Conservation (phyloP, 2,113 vertebrate genomes). For the Pseudolaguvia tuberculata region DNA sequence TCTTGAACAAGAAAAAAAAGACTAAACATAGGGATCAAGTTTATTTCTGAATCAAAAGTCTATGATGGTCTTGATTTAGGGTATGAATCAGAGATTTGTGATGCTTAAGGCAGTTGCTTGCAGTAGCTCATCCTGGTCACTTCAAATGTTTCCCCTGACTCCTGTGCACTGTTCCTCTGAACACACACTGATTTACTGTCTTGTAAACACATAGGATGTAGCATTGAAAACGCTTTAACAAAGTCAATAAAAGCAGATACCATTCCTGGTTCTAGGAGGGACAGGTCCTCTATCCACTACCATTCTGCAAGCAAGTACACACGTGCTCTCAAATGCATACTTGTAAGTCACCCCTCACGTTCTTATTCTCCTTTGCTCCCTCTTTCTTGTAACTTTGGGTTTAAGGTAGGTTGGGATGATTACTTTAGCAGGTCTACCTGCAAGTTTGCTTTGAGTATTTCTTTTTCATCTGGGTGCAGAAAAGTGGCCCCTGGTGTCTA, state of each 20-base stretch:
- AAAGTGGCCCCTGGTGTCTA: conserved; percentile 68
- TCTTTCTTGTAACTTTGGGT: conserved; percentile 54
- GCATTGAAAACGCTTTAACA: conserved; percentile 76
- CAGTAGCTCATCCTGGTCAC: conserved; percentile 11
- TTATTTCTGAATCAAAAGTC: not conserved
- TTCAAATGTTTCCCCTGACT: conserved; percentile 31
- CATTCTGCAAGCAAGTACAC: not conserved
- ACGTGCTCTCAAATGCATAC: not conserved
- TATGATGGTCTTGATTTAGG: not conserved
- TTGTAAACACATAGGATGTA: conserved; percentile 77
- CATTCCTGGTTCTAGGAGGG: conserved; percentile 62
- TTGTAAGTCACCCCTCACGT: conserved; percentile 17
- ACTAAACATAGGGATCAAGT: not conserved
- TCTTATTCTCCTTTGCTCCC: conserved; percentile 49
- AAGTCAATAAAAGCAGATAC: conserved; percentile 79
- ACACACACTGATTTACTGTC: conserved; percentile 70
- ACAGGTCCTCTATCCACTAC: conserved; percentile 22
- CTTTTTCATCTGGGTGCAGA: conserved; percentile 71
- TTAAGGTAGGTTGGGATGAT: conserved; percentile 65
- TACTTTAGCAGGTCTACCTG: conserved; percentile 75
- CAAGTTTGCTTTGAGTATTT: conserved; percentile 68
- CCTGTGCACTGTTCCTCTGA: conserved; percentile 42
- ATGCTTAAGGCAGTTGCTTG: conserved; percentile 41
- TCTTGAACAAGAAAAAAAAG: not conserved
- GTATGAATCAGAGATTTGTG: conserved; percentile 35